Conservation (phyloP, 2,113 vertebrate genomes). For the Thunnus maccoyii region DNA sequence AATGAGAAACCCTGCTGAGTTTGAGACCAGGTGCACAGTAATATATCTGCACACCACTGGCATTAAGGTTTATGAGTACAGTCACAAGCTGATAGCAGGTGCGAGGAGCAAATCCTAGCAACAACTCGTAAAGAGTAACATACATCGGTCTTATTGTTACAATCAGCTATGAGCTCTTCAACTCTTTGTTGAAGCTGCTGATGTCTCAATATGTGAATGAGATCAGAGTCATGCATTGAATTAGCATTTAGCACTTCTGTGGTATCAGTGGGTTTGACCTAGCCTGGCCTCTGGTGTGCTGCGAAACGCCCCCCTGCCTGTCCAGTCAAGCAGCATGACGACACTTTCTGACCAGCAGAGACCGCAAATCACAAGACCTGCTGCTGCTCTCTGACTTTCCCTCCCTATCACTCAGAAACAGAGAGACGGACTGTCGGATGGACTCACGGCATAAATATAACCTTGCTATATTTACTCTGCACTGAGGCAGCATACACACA, state of each 20-base stretch:
- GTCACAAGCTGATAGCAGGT: slow-evolving; percentile 70
- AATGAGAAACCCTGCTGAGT: slow-evolving; percentile 62
- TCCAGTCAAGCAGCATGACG: slow-evolving; percentile 52
- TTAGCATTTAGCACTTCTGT: slow-evolving; percentile 57
- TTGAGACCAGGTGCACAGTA: slow-evolving; percentile 66
- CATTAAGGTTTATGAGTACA: slow-evolving; percentile 57
- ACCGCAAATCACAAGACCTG: slow-evolving; percentile 68
- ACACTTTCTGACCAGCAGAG: slow-evolving; percentile 49
- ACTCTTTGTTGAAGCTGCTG: slow-evolving; percentile 16
- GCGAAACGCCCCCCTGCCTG: slow-evolving; percentile 35
- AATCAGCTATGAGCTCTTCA: slow-evolving; percentile 11
- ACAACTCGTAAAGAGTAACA: slow-evolving; percentile 42
- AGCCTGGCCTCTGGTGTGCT: slow-evolving; percentile 19
- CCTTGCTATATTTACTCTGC: slow-evolving; percentile 77
- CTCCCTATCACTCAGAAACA: slow-evolving; percentile 63
- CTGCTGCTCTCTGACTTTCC: slow-evolving; percentile 55
- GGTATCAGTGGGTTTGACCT: slow-evolving; percentile 19
- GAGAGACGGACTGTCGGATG: slow-evolving; percentile 70
- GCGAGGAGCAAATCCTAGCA: slow-evolving; percentile 22
- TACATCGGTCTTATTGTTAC: slow-evolving; percentile 9
- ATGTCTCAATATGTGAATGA: slow-evolving; percentile 39
- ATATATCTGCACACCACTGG: slow-evolving; percentile 47
- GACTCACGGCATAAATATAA: slow-evolving; percentile 79
- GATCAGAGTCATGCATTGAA: slow-evolving; percentile 32
- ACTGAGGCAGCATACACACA: slow-evolving; percentile 62